Evolutionary conservation across 2,888 invertebrate species (phyloP), one percentile per base, ranked within the genome.

Genomic region (Spodoptera picta): DNA sequence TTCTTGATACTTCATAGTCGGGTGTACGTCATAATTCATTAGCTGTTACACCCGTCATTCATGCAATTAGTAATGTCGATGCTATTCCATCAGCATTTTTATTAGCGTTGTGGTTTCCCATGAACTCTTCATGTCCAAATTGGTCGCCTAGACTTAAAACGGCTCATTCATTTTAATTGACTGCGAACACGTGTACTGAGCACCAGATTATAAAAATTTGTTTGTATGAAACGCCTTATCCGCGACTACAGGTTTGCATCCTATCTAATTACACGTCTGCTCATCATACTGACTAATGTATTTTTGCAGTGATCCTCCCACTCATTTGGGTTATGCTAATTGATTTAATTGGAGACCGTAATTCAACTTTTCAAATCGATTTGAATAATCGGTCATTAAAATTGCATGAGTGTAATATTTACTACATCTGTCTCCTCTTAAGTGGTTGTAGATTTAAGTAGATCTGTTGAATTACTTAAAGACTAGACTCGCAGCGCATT

Each of bases 331-430:
- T 77, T 79, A 83, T 83, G 81, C 60, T 82, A 83, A 86, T 83
- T 72, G 53, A 74, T 79, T 79, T 79, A 80, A 75, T 75, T 77
- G 75, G 65, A 77, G 49, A 63, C 73, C 73, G 75, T 81, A 76
- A 81, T 76, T 76, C 75, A 68, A 57, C 79, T 78, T 82, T 83
- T 77, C 60, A 75, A 78, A 78, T 68, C 64, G 52, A 59, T 83
- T 81, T 82, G 79, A 86, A 85, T 86, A 81, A 83, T 83, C 65
- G 79, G 65, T 75, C 76, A 83, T 87, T 84, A 83, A 81, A 82
- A 77, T 83, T 83, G 82, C 83, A 85, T 84, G 81, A 83, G 78
- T 62, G 59, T 73, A 65, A 77, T 80, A 78, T 81, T 81, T 81
- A 80, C 80, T 73, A 73, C 81, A 72, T 80, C 73, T 75, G 74